A percentile compares a stretch with the other conserved stretches of the same genome.
Conservation (phyloP, 1,140 invertebrate genomes). For the Caerostris darwini region DNA sequence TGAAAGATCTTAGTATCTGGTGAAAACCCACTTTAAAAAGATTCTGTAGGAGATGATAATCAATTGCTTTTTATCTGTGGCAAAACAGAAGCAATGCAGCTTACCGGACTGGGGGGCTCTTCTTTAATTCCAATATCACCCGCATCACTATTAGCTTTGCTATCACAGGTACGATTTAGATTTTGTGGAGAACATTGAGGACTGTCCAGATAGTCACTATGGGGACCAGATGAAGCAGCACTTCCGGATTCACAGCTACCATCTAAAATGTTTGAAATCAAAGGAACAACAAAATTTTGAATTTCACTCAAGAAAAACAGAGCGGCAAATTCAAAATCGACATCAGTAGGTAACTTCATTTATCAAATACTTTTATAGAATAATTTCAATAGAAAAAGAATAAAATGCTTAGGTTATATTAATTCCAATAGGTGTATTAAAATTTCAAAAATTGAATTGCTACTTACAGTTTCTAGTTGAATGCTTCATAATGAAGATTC, state of each 20-base stretch:
- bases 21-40: too few species aligned
- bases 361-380: not conserved
- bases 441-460: too few species aligned
- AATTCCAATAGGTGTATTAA: too few species aligned
- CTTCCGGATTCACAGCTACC: slow-evolving; percentile 76
- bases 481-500: too few species aligned
- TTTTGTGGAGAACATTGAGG: slow-evolving; percentile 71
- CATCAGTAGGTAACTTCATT: not conserved
- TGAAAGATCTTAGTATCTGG: too few species aligned
- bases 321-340: too few species aligned
- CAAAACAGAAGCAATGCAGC: not conserved
- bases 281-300: not conserved
- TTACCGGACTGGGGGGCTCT: slow-evolving; percentile 75
- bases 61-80: too few species aligned
- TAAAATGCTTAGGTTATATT: not conserved
- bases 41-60: too few species aligned
- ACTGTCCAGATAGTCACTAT: slow-evolving; percentile 67
- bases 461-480: too few species aligned
- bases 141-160: slow-evolving; percentile 61
- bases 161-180: slow-evolving; percentile 68
- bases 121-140: slow-evolving; percentile 68
- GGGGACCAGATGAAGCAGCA: slow-evolving; percentile 40
- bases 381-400: not conserved
- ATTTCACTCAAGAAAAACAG: not conserved
- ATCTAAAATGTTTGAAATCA: slow-evolving; percentile 46